These are phyloP conservation scores for Lepidurus arcticus DNA, from an alignment of 1,140 invertebrate species.

Conservation along the genomic window DNA sequence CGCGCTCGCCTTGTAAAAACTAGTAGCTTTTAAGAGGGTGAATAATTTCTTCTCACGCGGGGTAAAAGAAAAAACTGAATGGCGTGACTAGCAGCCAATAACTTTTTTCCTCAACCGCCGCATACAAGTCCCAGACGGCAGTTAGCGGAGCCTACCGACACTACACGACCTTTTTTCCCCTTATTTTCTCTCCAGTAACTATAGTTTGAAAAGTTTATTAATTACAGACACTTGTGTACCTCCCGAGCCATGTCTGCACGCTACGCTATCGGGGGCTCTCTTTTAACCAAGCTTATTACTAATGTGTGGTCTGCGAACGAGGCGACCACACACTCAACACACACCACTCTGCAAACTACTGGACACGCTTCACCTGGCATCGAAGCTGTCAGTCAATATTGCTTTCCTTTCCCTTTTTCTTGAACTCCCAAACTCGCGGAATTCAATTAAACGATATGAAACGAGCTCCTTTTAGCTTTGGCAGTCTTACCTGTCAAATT, in stretches of 20 bases:
- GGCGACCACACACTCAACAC: not conserved
- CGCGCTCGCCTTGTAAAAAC: not conserved
- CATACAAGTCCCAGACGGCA: not conserved
- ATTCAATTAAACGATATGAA: too few species aligned
- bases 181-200: not conserved
- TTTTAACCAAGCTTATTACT: not conserved
- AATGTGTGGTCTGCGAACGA: not conserved
- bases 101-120: not conserved
- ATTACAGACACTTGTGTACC: conserved; percentile 15
- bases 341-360: not conserved
- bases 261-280: not conserved
- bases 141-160: not conserved
- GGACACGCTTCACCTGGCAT: not conserved
- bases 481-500: too few species aligned
- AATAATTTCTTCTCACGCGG: not conserved
- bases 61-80: not conserved
- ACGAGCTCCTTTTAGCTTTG: too few species aligned
- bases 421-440: too few species aligned
- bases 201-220: conserved; percentile 22
- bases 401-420: too few species aligned
- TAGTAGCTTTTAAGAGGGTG: not conserved
- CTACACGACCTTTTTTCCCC: not conserved
- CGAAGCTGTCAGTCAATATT: too few species aligned
- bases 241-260: not conserved
- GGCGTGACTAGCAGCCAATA: conserved; percentile 4